Conservation (phyloP, 2,888 invertebrate genomes). For the Myathropa florea region DNA sequence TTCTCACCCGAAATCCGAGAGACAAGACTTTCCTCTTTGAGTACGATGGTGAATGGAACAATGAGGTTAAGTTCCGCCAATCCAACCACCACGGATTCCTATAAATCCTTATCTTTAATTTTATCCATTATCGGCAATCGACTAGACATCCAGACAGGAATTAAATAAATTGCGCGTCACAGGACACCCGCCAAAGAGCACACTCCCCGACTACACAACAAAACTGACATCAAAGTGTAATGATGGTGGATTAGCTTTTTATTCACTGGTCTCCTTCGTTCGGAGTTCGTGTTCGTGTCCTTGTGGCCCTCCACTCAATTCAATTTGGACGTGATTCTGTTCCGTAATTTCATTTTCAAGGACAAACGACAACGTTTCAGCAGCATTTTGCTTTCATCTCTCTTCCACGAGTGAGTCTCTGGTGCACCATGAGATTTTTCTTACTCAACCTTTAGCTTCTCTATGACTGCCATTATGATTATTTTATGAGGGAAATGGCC, state of each 20-base stretch:
- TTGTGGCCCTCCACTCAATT: slow-evolving; percentile 42
- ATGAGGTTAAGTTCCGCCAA: no score
- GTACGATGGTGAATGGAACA: no score
- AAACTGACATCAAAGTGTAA: slow-evolving; percentile 32
- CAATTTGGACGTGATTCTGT: slow-evolving; percentile 66
- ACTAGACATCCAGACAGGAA: slow-evolving; percentile 10
- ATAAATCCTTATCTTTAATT: slow-evolving; percentile 9
- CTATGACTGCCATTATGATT: slow-evolving; percentile 21
- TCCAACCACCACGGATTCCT: no score
- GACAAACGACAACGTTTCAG: slow-evolving; percentile 40
- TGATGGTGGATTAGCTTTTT: slow-evolving; percentile 44
- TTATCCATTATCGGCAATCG: not conserved
- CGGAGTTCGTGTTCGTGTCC: slow-evolving; percentile 15
- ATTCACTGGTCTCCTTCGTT: slow-evolving; percentile 24
- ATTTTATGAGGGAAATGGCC: slow-evolving; percentile 17
- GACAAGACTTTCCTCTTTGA: no score
- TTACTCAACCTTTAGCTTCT: not conserved
- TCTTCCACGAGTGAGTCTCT: not conserved
- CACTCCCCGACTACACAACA: not conserved
- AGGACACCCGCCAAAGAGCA: not conserved
- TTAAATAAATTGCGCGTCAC: not conserved
- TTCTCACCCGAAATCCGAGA: no score
- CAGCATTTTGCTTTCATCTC: not conserved
- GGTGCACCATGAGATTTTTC: slow-evolving; percentile 5
- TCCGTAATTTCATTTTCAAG: slow-evolving; percentile 57